These are phyloP conservation scores for Brachyistius frenatus DNA, from an alignment of 2,113 vertebrate genomes.

Conservation along the genomic window DNA sequence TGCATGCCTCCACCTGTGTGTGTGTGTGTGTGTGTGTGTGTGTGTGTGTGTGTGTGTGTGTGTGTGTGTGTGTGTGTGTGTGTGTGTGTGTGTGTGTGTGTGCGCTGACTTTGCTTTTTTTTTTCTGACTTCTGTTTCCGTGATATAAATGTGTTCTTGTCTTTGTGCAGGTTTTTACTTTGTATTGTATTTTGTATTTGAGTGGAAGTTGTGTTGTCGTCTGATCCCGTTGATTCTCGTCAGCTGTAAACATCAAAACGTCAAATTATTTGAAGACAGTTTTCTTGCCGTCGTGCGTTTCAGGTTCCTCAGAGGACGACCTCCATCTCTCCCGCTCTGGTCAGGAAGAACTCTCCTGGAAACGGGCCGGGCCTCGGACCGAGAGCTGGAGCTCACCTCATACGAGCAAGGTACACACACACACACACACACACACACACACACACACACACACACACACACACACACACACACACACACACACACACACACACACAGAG, in stretches of 20 bases:
- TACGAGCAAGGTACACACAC: constrained; percentile 91
- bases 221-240: too few species aligned
- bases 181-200: too few species aligned
- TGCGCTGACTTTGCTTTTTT: constrained; percentile 11
- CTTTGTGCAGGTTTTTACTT: too few species aligned
- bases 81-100: constrained; percentile 14
- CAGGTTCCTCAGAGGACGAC: constrained; percentile 99
- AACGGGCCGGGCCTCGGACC: constrained; percentile 92
- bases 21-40: constrained; percentile 16
- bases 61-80: neutral
- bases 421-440: too few species aligned
- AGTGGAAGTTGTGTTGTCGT: too few species aligned
- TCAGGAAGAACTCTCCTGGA: constrained; percentile 95
- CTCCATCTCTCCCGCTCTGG: constrained; percentile 97
- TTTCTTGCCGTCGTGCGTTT: constrained; percentile 9
- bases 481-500: neutral
- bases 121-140: neutral
- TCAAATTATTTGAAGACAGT: too few species aligned
- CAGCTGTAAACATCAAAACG: too few species aligned
- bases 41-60: constrained; percentile 12
- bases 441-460: too few species aligned
- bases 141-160: too few species aligned
- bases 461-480: constrained; percentile 5
- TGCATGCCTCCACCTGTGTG: constrained; percentile 42
- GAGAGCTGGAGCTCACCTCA: constrained; percentile 91